Evolutionary conservation across 2,797 vertebrate species (phyloP), one percentile per base, ranked within the genome.

Genomic region (Columba guinea): DNA sequence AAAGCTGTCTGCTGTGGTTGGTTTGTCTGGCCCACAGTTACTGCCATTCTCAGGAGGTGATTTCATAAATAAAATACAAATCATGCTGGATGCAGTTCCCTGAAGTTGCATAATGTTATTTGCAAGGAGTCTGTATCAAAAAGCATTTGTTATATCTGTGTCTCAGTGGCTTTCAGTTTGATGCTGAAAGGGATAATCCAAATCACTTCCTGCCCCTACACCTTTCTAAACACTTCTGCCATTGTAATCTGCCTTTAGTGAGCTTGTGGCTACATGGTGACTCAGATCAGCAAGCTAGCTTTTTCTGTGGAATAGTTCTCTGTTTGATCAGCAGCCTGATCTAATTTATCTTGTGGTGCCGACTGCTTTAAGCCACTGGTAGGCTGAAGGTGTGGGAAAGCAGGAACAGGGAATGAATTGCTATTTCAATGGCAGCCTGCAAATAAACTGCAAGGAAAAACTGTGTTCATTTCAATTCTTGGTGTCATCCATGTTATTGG

Each of bases 311-410:
- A 32, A 41, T 87, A 91, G 78, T 74, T 79, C 67, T 73, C 39
- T 84, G 46, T 89, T 90, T 90, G 87, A 92, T 91, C 78, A 95
- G 81, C 68, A 74, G 60, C 59, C 74, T 92, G 84, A 85, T 76
- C 60, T 16, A n/a, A 34, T 92, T 93, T 82, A 53, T 94, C 60
- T 94, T 70, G 75, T 91, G 71, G 63, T 0, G 4, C 71, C 87
- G 91, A 84, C 63, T 91, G 68, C 49, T 93, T 89, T 85, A 64
- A 85, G 71, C 37, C 17, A 22, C 59, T 55, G 44, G 84, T 89
- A 79, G 74, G 81, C 56, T 76, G 78, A 67, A 64, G 44, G 13
- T 94, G 84, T 84, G 79, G 64, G 71, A 92, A 87, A 91, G 52
- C 35, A 91, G 52, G 70, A 87, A 52, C 4, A 13, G 52, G 37